These are phyloP conservation scores for Molossus alvarezi DNA, from an alignment of 2,797 vertebrate genomes.

Conservation along the genomic window DNA sequence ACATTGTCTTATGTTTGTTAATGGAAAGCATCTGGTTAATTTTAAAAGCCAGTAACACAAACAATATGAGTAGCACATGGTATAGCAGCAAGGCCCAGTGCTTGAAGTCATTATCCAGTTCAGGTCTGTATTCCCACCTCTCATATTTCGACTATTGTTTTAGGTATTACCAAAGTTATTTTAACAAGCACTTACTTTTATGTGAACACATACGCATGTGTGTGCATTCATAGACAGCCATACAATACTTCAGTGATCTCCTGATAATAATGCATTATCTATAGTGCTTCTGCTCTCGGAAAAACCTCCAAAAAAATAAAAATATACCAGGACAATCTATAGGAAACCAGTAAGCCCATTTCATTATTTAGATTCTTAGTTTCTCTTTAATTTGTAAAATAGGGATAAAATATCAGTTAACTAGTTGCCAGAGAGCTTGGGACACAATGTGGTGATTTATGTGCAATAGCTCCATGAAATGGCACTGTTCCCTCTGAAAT, in stretches of 20 bases:
- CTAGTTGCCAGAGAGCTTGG: neutral
- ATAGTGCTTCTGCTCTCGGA: neutral
- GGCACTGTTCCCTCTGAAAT: neutral
- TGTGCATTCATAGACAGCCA: neutral
- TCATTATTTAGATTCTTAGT: neutral
- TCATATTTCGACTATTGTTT: neutral
- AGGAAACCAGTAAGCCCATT: neutral
- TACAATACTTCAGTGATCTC: neutral
- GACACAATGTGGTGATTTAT: neutral
- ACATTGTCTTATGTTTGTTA: neutral
- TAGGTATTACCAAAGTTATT: slow-evolving; percentile 19
- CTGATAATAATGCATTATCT: neutral
- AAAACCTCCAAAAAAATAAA: neutral
- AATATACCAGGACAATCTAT: neutral
- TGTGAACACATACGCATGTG: neutral
- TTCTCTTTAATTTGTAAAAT: neutral
- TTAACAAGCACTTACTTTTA: neutral
- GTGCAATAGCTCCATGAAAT: neutral
- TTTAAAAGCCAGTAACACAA: slow-evolving; percentile 23
- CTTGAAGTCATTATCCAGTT: neutral
- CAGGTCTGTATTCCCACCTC: neutral
- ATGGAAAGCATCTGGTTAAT: slow-evolving; percentile 48
- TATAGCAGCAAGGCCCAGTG: neutral
- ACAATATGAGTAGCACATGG: neutral
- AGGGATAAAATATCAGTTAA: neutral